These are phyloP conservation scores for Heliocidaris tuberculata DNA, from an alignment of 35 echinoderm and acorn worm species.

Conservation along the genomic window DNA sequence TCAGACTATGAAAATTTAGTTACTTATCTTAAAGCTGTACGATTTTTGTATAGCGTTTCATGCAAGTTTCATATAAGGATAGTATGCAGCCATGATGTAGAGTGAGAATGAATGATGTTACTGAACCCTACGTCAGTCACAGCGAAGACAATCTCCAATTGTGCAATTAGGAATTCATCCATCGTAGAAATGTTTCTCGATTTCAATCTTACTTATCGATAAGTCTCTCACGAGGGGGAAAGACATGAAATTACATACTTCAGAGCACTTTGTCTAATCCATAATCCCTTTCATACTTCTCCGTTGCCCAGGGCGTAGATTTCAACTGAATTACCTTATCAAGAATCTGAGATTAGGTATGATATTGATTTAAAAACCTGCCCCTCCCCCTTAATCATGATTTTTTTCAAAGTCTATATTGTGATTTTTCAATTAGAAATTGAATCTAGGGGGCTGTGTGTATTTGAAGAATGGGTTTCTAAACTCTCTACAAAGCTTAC, in stretches of 20 bases:
- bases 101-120: too few species aligned
- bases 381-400: too few species aligned
- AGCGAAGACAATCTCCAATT: too few species aligned
- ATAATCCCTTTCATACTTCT: neutral
- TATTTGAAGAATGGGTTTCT: neutral
- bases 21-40: too few species aligned
- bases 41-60: too few species aligned
- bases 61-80: too few species aligned
- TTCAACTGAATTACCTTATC: neutral
- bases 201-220: neutral
- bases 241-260: neutral
- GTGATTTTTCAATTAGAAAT: neutral
- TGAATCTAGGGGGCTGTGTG: neutral
- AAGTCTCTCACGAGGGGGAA: neutral
- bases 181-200: neutral
- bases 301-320: neutral
- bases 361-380: neutral
- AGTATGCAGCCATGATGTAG: too few species aligned
- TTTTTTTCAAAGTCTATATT: neutral
- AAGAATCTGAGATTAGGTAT: neutral
- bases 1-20: too few species aligned
- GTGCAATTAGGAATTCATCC: neutral
- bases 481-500: too few species aligned
- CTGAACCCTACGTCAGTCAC: too few species aligned
- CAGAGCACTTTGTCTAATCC: neutral